Evolutionary conservation across 2,888 invertebrate genomes (phyloP), one percentile per base, ranked within the genome.

Genomic region (Lepidocyrtoides sp.): DNA sequence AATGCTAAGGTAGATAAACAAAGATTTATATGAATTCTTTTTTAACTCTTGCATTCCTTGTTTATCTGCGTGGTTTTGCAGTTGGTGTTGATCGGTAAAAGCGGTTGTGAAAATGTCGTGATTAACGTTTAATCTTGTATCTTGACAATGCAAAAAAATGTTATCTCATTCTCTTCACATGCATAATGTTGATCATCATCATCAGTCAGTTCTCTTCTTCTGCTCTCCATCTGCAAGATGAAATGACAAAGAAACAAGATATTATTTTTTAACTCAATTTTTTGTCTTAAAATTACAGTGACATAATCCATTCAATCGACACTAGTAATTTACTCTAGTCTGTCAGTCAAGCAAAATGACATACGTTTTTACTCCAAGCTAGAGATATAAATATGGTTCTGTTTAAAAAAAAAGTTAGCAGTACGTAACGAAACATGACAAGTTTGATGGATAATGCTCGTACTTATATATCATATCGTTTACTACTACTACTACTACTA

Each of bases 281-380:
- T 51, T 29, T 32, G 12, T 29, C 66, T 36, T 2, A 66, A 14
- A 32, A 66, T 26, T n/a, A n/a, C 14, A 17, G 20, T 66, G 66
- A 66, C 66, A 66, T 66, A 66, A 66, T 66, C 66, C n/a, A 2
- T 66, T n/a, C n/a, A 29, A 66, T 66, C n/a, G 29, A 57, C 20
- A 57, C 20, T n/a, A n/a, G 2, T 5, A 20, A 17, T 57, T 57
- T 57, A 57, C 20, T 20, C 17, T 17, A 57, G 57, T 57, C 57
- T 17, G 20, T 17, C 57, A 17, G n/a, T 20, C 57, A 20, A 20
- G 57, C 8, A 8, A 20, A 57, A 20, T 48, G n/a, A 3, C 20
- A 20, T 20, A 57, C 20, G n/a, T n/a, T n/a, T n/a, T n/a, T n/a
- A n/a, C n/a, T n/a, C n/a, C n/a, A n/a, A n/a, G n/a, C n/a, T 7